Conservation (phyloP, 2,888 invertebrate genomes). For the Abscondita cerata region DNA sequence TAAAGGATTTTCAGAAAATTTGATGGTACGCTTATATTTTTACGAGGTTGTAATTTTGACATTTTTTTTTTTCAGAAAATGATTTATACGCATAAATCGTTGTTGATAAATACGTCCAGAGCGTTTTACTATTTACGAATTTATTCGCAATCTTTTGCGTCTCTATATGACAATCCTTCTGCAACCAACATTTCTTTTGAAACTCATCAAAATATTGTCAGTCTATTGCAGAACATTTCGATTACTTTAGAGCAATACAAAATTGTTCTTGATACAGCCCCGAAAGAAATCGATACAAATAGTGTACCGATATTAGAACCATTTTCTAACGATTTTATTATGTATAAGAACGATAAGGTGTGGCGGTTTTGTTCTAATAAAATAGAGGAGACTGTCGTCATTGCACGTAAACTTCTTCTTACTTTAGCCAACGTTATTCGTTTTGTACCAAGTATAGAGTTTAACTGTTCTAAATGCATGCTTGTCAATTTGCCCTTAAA, state of each 20-base stretch:
- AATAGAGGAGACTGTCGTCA: constrained; percentile 39
- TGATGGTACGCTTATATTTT: constrained; percentile 76
- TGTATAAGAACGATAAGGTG: constrained; percentile 46
- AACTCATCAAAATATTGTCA: constrained; percentile 56
- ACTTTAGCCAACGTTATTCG: constrained; percentile 43
- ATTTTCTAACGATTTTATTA: constrained; percentile 43
- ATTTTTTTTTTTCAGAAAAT: constrained; percentile 61
- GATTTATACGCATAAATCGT: constrained; percentile 70
- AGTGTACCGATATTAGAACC: constrained; percentile 48
- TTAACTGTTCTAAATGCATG: constrained; percentile 40
- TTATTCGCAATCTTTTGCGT: constrained; percentile 57
- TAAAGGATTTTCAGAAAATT: constrained; percentile 82
- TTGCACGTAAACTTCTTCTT: constrained; percentile 39
- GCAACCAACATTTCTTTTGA: not conserved
- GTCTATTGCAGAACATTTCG: constrained; percentile 61
- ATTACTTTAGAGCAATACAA: constrained; percentile 72
- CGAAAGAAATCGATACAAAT: constrained; percentile 51
- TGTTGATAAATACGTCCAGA: constrained; percentile 65
- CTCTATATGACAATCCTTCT: constrained; percentile 45
- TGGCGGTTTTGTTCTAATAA: constrained; percentile 46
- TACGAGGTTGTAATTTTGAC: too few species aligned
- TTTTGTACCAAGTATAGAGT: constrained; percentile 41
- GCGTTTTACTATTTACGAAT: constrained; percentile 65
- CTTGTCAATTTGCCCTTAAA: not conserved
- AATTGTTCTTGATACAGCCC: constrained; percentile 69